Percentiles rank a stretch among this genome's conserved stretches.
These are phyloP conservation scores for Drosophila mimica DNA, from an alignment of 2,888 invertebrate species.

Conservation along the genomic window DNA sequence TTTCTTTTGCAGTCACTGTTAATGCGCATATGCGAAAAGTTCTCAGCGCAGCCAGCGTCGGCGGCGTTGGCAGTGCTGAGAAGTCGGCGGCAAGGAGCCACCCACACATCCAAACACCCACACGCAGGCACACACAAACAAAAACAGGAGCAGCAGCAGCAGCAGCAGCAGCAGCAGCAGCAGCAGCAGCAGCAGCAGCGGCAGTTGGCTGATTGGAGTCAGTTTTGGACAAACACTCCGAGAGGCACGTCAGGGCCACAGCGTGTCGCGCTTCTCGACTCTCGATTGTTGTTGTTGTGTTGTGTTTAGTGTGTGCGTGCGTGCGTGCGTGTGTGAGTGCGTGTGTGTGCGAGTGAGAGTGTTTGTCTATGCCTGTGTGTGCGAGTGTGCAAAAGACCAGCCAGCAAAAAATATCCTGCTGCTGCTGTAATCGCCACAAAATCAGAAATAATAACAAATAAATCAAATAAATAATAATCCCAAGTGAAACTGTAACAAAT, in stretches of 20 bases:
- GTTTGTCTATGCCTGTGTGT: conserved; percentile 28
- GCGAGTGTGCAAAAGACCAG: conserved; percentile 50
- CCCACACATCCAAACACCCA: conserved; percentile 19
- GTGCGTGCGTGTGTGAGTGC: conserved; percentile 40
- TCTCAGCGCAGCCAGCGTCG: conserved; percentile 24
- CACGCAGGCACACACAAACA: not conserved
- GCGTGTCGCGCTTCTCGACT: conserved; percentile 81
- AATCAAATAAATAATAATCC: conserved; percentile 15
- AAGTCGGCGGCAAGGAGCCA: conserved; percentile 28
- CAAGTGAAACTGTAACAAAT: conserved; percentile 41
- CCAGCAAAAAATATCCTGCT: conserved; percentile 37
- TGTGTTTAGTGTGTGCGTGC: conserved; percentile 48
- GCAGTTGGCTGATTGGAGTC: conserved; percentile 48
- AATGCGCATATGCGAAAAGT: conserved; percentile 33
- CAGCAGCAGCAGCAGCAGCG: conserved; percentile 1
- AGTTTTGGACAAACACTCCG: conserved; percentile 85
- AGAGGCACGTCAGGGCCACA: conserved; percentile 83
- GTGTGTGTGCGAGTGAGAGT: conserved; percentile 38
- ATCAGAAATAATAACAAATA: conserved; percentile 12
- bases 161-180: too few species aligned
- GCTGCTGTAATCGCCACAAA: conserved; percentile 71
- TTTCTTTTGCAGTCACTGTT: not conserved
- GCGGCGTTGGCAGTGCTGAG: conserved; percentile 23
- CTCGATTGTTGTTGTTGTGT: conserved; percentile 70
- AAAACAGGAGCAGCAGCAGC: not conserved